Evolutionary conservation across 2,113 vertebrate genomes (phyloP), one percentile per base, ranked within the genome.

Genomic region (Myrmecobius fasciatus): DNA sequence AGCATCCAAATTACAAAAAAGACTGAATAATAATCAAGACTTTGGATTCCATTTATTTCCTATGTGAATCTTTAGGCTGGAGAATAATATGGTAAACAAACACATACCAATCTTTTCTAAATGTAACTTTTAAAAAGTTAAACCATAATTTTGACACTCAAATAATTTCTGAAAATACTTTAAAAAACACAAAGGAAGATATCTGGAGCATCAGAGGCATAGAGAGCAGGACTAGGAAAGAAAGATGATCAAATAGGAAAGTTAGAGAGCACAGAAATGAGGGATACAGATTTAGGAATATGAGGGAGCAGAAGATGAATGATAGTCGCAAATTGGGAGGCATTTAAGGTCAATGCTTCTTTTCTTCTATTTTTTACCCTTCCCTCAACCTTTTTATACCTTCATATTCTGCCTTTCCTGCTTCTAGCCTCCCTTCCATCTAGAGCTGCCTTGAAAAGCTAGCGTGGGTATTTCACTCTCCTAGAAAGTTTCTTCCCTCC

Each of bases 131-230:
- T n/a, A n/a, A 96, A 93, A 95, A 49, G 31, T 26, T 20, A 83
- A 12, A 90, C 28, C 92, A 95, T 90, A 53, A 94, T 51, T 95
- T 89, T 95, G 92, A 2, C 9, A 89, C 52, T 53, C 6, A 95
- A 26, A 93, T 8, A 3, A 91, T 94, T 90, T 96, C 93, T 95
- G 83, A 52, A 96, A 93, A 22, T 90, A 83, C 93, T 95, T 93
- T 96, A 26, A 94, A 94, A 96, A 90, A 94, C 95, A 46, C 8
- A 8, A 94, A 48, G 11, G 89, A 92, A 94, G 56, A 5, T 93
- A 54, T 25, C 93, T 96, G 43, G 17, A 56, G 89, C 92, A n/a
- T 94, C 67, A 46, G 54, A 91, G 90, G 49, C 53, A 90, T 17
- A 93, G 91, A 8, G 91, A 89, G 89, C 90, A 75, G 93, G 46